Evolutionary conservation across 2,113 vertebrate species (phyloP).

Genomic region (Pristiophorus japonicus): DNA sequence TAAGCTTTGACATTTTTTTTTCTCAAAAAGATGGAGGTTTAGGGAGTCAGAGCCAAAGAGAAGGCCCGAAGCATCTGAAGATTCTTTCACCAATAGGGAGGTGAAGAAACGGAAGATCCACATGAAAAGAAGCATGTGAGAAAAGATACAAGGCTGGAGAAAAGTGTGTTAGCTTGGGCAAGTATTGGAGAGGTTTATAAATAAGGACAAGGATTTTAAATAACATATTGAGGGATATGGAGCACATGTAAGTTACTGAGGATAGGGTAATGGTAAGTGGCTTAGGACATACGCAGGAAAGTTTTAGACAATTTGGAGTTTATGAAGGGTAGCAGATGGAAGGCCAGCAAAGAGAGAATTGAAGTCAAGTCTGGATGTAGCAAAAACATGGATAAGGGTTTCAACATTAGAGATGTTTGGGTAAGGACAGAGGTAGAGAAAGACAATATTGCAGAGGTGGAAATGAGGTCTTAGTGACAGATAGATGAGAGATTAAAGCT

Average conservation of each 20-base stretch:
- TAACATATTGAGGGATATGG: background rate
- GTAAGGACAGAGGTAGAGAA: background rate
- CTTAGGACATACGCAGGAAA: background rate
- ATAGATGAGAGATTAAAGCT: background rate
- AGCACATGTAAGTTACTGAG: background rate
- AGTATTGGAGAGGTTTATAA: background rate
- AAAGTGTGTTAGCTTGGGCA: background rate
- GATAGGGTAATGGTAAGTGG: background rate
- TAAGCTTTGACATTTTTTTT: too few relatives aligned
- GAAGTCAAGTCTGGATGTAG: background rate
- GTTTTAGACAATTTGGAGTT: background rate
- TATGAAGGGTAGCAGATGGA: background rate
- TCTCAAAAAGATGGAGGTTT: too few relatives aligned
- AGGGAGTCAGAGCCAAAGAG: too few relatives aligned
- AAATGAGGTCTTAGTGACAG: background rate
- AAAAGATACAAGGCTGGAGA: too few relatives aligned
- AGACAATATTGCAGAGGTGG: background rate
- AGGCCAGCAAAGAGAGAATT: background rate
- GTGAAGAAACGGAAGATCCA: too few relatives aligned
- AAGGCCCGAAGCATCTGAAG: too few relatives aligned
- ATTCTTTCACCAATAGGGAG: too few relatives aligned
- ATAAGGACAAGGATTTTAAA: background rate
- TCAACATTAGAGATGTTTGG: background rate
- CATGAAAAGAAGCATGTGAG: too few relatives aligned
- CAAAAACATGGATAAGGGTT: background rate